Evolutionary conservation across 2,113 vertebrate species (phyloP), one percentile per base, ranked within the genome.

Genomic region (Callopanchax toddi): DNA sequence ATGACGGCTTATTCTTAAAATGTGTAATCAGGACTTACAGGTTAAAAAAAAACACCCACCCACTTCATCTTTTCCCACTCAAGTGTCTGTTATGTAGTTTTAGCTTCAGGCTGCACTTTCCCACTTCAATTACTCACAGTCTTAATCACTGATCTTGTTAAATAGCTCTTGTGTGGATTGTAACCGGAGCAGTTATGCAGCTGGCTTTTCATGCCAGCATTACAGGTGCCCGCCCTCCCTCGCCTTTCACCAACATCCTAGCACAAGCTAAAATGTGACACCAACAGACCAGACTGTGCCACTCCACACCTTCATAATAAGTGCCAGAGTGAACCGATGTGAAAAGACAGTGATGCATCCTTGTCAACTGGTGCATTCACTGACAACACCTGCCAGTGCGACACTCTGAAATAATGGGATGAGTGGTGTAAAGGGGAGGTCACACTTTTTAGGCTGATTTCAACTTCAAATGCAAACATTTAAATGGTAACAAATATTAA

Each of bases 271-370:
- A 46, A 65, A 49, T 36, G 57, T 65, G 71, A 81, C 81, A 63
- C 85, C 80, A 76, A 82, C 85, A 51, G 68, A 84, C 83, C 82
- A 84, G 71, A 74, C 79, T 42, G 72, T 65, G 61, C 75, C 54
- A 23, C 48, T 78, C 79, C 11, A 10, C 46, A 59, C 69, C 76
- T 66, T 81, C 60, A 55, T 60, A 26, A 77, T 60, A 74, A 76
- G 56, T 45, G 66, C 29, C 57, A 40, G 66, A 64, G 66, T 26
- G 66, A 52, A 58, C 58, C 45, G 13, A 61, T 61, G 75, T 69
- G 81, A 82, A 56, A 39, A 70, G 66, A 80, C 63, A 20, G 23
- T 80, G 76, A 85, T 34, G 12, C 71, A 77, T 73, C 56, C 43
- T 37, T 34, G 63, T 67, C 61, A 63, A 20, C 51, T 57, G 67